Evolutionary conservation across 2,888 invertebrate genomes (phyloP), one percentile per base, ranked within the genome.

Genomic region (Athrips mouffetella): DNA sequence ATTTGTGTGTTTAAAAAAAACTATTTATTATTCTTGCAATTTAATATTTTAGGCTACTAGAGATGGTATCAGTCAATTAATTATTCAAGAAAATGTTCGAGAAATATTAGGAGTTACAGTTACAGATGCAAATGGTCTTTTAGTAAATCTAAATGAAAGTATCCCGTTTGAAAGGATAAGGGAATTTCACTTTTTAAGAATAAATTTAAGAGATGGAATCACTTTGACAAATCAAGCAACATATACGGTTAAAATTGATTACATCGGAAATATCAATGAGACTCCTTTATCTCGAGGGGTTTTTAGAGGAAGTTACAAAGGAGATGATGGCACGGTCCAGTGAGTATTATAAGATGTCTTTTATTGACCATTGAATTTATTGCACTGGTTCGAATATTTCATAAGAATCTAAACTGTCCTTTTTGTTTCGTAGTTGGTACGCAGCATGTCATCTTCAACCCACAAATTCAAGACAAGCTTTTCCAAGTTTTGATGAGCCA

Each of bases 401-500:
- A 15, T 10, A 37, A 3, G 8, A 23, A n/a, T n/a, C n/a, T n/a
- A n/a, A n/a, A 31, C 8, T 33, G 15, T 2, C 8, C 7, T 29
- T 25, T 8, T n/a, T 16, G 29, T 21, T 44, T 62, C 80, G 16
- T 69, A 94, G 94, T 65, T 94, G 93, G 94, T 90, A 94, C 50
- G 93, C 92, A 0, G 92, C 93, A 0, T 93, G 94, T 10, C 94
- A 95, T 67, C 92, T 95, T 65, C 94, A 94, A 76, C 92, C 95
- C 0, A 93, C 93, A 0, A 92, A 94, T 70, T 94, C 94, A 0
- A 89, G 94, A 30, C 91, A 92, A 62, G 93, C 93, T 1, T 95
- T 96, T 78, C 96, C 96, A 0, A 93, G 95, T 70, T 94, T 95
- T 63, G 96, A 96, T 72, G 96, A 96, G 68, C 96, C 96, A 2